phyloP scores from a whole-genome alignment of 2,797 vertebrate genomes.

The Muscicapa striata region DNA sequence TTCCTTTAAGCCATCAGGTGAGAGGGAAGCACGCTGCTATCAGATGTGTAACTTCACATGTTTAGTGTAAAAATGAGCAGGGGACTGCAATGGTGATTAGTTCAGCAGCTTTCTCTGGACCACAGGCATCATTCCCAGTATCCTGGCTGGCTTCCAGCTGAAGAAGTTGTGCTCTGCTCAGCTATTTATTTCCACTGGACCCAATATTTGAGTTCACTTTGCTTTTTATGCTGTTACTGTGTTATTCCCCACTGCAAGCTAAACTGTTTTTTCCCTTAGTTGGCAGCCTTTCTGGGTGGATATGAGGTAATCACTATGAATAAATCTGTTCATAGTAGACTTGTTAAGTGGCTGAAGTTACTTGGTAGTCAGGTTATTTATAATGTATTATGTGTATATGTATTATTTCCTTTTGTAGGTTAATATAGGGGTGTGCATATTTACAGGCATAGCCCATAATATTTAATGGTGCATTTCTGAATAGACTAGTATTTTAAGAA shows the following conservation, averaged over 20 bases:
- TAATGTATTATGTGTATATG: rapidly evolving
- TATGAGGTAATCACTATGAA: not conserved
- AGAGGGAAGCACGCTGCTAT: not conserved
- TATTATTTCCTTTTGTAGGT: not conserved
- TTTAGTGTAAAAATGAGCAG: not conserved
- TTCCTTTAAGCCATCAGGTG: not conserved
- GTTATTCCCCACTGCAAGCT: not conserved
- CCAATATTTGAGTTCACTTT: not conserved
- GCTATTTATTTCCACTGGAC: not conserved
- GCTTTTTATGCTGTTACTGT: not conserved
- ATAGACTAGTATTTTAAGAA: not conserved
- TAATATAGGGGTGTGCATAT: not conserved
- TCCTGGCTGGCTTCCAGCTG: not conserved
- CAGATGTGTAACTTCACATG: not conserved
- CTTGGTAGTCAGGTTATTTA: not conserved
- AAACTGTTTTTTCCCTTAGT: not conserved
- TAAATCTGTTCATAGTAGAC: not conserved
- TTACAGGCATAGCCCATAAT: not conserved
- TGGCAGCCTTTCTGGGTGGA: not conserved
- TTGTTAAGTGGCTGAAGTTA: not conserved
- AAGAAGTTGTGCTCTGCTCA: not conserved
- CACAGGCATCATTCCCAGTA: not conserved
- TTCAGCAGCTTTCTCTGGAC: not conserved
- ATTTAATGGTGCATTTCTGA: not conserved
- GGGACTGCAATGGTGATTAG: not conserved